Evolutionary conservation across 2,113 vertebrate species (phyloP).

Genomic region (Martes martes): DNA sequence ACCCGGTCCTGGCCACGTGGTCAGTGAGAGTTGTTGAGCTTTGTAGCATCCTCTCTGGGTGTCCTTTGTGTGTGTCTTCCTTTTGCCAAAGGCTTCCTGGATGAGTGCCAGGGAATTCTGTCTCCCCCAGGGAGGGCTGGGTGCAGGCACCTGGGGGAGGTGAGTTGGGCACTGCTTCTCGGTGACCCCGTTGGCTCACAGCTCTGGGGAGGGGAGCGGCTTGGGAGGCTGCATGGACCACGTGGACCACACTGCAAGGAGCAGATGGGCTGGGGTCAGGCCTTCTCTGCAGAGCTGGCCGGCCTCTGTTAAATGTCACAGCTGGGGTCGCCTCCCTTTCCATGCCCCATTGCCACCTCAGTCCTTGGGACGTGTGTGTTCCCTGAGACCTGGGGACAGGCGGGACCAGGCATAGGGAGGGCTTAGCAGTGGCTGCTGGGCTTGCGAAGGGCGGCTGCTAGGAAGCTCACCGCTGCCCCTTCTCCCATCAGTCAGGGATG

Average conservation of each 20-base stretch:
- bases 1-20: background rate
- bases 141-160: background rate
- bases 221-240: background rate
- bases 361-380: background rate
- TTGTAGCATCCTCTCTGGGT: background rate
- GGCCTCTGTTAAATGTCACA: background rate
- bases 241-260: background rate
- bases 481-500: background rate
- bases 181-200: background rate
- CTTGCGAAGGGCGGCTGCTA: background rate
- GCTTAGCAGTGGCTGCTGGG: background rate
- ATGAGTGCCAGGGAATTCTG: background rate
- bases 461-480: no score
- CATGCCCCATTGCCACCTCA: background rate
- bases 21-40: background rate
- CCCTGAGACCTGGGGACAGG: background rate
- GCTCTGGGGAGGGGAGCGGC: background rate
- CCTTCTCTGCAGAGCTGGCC: background rate
- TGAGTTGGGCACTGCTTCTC: background rate
- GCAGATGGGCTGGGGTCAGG: background rate
- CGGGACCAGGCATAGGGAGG: background rate
- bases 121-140: background rate
- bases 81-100: background rate
- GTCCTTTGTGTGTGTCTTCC: background rate
- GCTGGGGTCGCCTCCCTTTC: background rate